Evolutionary conservation across 2,797 vertebrate genomes (phyloP).

Genomic region (Lepus townsendii): DNA sequence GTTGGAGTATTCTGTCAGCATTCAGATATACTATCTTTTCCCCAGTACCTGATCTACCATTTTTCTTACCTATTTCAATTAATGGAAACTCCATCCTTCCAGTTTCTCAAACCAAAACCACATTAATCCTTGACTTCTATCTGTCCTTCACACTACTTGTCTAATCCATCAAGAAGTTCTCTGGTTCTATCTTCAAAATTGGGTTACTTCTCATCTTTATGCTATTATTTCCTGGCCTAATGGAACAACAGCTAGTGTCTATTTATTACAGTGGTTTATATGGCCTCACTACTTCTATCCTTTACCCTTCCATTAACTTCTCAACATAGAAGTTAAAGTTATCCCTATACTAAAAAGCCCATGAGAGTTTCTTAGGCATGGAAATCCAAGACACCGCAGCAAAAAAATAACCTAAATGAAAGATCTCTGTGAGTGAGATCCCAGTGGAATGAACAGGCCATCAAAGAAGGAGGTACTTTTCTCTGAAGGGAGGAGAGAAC

Average conservation of each 20-base stretch:
- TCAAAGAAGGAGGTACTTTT: too few species aligned
- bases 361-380: too few species aligned
- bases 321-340: background rate
- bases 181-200: slow-evolving; percentile 1
- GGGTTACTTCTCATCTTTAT: background rate
- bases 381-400: too few species aligned
- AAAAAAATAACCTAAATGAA: too few species aligned
- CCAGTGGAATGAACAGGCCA: too few species aligned
- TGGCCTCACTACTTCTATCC: background rate
- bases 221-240: background rate
- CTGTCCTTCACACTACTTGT: background rate
- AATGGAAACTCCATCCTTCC: background rate
- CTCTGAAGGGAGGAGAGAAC: too few species aligned
- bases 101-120: background rate
- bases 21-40: background rate
- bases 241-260: background rate
- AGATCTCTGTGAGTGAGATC: too few species aligned
- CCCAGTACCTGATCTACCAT: background rate
- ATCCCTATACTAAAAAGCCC: background rate
- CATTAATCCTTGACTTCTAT: background rate
- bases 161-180: slow-evolving; percentile 1
- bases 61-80: background rate
- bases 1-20: background rate
- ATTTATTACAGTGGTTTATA: background rate
- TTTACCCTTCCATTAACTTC: background rate